Conservation (phyloP, 2,888 invertebrate genomes). For the Dromius quadrimaculatus region DNA sequence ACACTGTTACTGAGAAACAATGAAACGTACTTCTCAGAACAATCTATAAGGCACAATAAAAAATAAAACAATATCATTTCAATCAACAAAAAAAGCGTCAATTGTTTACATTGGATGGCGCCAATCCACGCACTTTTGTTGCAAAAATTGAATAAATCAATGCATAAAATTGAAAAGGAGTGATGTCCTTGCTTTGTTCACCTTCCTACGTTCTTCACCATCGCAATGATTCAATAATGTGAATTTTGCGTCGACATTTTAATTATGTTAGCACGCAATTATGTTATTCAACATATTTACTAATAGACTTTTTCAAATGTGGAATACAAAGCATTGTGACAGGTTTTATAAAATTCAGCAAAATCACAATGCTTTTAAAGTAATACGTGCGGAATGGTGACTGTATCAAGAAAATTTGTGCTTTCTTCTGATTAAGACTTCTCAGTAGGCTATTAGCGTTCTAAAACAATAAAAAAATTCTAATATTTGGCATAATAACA, state of each 20-base stretch:
- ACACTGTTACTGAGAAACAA: slow-evolving; percentile 27
- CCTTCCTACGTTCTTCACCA: slow-evolving; percentile 7
- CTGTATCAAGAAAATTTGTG: too few species aligned
- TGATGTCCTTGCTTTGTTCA: slow-evolving; percentile 31
- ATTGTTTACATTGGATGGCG: slow-evolving; percentile 26
- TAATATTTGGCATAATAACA: too few species aligned
- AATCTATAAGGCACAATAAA: slow-evolving; percentile 25
- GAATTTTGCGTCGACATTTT: slow-evolving; percentile 17
- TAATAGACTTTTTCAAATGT: too few species aligned
- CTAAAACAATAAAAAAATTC: too few species aligned
- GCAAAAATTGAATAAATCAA: slow-evolving; percentile 5
- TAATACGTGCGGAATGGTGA: too few species aligned
- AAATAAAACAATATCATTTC: slow-evolving; percentile 19
- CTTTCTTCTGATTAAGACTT: too few species aligned
- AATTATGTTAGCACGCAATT: too few species aligned
- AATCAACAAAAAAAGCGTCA: slow-evolving; percentile 21
- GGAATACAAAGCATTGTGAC: too few species aligned
- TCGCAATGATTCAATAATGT: slow-evolving; percentile 22
- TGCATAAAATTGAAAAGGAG: slow-evolving; percentile 1
- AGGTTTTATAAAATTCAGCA: too few species aligned
- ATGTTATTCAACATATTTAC: too few species aligned
- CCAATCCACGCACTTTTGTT: slow-evolving; percentile 18
- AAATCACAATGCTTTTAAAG: too few species aligned
- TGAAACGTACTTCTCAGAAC: slow-evolving; percentile 19
- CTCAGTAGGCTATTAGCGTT: too few species aligned